Conservation (phyloP, 2,113 vertebrate species). For the Salvelinus alpinus region DNA sequence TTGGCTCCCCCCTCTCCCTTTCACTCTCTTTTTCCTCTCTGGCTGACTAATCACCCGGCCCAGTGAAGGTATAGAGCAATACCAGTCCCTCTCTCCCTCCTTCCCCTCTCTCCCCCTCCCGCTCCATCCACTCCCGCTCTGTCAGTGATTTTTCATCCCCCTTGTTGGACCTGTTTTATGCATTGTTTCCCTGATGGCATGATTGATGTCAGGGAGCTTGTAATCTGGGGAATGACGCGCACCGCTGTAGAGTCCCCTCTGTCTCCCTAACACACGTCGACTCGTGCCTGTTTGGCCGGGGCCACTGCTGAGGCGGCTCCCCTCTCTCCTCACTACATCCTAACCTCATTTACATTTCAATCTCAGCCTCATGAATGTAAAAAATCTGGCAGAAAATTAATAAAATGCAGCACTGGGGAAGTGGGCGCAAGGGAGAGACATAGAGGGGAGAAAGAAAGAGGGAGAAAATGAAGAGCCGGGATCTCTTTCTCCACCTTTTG, state of each 20-base stretch:
- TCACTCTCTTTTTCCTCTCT: slow-evolving; percentile 5
- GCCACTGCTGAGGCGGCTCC: slow-evolving; percentile 76
- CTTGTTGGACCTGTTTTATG: slow-evolving; percentile 84
- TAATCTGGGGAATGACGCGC: slow-evolving; percentile 83
- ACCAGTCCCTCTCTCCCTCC: slow-evolving; percentile 47
- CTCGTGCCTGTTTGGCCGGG: slow-evolving; percentile 71
- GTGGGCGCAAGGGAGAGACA: slow-evolving; percentile 61
- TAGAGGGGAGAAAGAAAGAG: slow-evolving; percentile 64
- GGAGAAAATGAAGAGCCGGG: slow-evolving; percentile 75
- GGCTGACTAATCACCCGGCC: slow-evolving; percentile 55
- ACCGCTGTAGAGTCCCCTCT: slow-evolving; percentile 64
- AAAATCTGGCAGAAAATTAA: slow-evolving; percentile 93
- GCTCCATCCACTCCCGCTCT: slow-evolving; percentile 61
- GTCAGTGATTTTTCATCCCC: slow-evolving; percentile 91
- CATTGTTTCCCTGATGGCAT: slow-evolving; percentile 90
- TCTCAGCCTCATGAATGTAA: slow-evolving; percentile 97
- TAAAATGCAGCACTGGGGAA: slow-evolving; percentile 76
- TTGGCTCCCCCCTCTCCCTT: neutral
- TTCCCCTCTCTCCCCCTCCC: slow-evolving; percentile 37
- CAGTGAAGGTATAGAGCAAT: slow-evolving; percentile 69
- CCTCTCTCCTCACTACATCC: slow-evolving; percentile 69
- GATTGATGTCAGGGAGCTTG: slow-evolving; percentile 88
- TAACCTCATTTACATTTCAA: slow-evolving; percentile 98
- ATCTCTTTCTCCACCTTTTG: slow-evolving; percentile 80
- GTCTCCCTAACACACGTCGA: slow-evolving; percentile 79